These are phyloP conservation scores for Oriolus oriolus DNA, from an alignment of 2,113 vertebrate species.

Conservation along the genomic window DNA sequence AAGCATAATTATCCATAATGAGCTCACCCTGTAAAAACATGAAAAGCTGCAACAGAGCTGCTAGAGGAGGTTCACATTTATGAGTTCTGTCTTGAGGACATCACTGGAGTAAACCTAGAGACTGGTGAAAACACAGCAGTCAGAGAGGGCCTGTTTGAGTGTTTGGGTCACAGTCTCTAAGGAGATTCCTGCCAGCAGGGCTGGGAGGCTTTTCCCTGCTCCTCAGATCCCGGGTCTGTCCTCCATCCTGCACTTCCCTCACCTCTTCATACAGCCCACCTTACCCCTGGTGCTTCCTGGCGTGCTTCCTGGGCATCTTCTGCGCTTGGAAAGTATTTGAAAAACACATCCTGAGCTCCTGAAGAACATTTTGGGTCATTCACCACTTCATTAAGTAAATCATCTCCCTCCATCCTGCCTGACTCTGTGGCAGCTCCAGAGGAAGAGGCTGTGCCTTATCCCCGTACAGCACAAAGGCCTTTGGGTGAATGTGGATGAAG, in stretches of 20 bases:
- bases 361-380: neutral
- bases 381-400: neutral
- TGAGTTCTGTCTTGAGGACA: conserved; percentile 12
- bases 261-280: rapidly evolving
- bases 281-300: neutral
- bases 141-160: neutral
- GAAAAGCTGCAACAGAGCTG: neutral
- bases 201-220: neutral
- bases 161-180: neutral
- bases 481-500: neutral
- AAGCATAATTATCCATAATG: conserved; percentile 30
- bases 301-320: neutral
- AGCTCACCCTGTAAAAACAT: conserved; percentile 36
- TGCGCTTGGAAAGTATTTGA: neutral
- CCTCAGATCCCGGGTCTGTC: neutral
- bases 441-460: neutral
- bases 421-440: neutral
- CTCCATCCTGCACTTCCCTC: neutral
- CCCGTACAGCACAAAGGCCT: neutral
- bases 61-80: neutral
- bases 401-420: neutral
- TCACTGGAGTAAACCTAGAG: neutral
- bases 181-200: neutral
- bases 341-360: neutral
- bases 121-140: neutral